Percentiles rank a stretch among this genome's conserved stretches.
These are phyloP conservation scores for Nudaria mundana DNA, from an alignment of 2,888 invertebrate genomes.

Conservation along the genomic window DNA sequence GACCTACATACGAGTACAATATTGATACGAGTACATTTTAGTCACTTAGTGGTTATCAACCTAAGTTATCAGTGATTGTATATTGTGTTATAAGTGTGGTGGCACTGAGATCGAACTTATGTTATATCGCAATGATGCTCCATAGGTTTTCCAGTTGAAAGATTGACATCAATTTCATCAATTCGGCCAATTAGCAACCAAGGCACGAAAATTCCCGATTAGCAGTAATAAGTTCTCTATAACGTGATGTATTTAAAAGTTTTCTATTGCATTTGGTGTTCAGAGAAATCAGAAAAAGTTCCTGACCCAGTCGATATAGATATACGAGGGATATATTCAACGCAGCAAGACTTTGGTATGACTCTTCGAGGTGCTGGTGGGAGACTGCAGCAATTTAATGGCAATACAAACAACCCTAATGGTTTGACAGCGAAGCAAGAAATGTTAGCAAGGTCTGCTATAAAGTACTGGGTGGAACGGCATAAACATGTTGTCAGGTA, in stretches of 20 bases:
- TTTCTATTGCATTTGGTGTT: not conserved
- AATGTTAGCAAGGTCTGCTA: constrained; percentile 91
- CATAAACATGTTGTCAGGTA: constrained; percentile 94
- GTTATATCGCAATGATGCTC: too few relatives aligned
- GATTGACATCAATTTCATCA: too few relatives aligned
- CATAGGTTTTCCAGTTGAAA: too few relatives aligned
- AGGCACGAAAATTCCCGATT: too few relatives aligned
- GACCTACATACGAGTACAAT: too few relatives aligned
- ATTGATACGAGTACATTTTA: too few relatives aligned
- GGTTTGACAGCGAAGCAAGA: constrained; percentile 92
- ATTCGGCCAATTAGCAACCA: too few relatives aligned
- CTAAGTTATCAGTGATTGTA: too few relatives aligned
- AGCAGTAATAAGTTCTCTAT: too few relatives aligned
- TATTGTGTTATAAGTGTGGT: too few relatives aligned
- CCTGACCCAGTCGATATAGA: constrained; percentile 83
- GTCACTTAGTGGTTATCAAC: too few relatives aligned
- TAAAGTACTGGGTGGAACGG: constrained; percentile 94
- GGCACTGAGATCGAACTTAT: too few relatives aligned
- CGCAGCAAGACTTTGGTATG: constrained; percentile 89
- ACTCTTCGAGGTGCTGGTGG: constrained; percentile 86
- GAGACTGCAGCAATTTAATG: constrained; percentile 82
- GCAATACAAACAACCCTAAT: constrained; percentile 83
- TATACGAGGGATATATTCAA: constrained; percentile 87
- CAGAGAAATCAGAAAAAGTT: constrained; percentile 68
- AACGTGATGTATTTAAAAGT: not conserved